These are phyloP conservation scores for Globodera rostochiensis DNA, from an alignment of 1,140 invertebrate genomes.

Conservation along the genomic window DNA sequence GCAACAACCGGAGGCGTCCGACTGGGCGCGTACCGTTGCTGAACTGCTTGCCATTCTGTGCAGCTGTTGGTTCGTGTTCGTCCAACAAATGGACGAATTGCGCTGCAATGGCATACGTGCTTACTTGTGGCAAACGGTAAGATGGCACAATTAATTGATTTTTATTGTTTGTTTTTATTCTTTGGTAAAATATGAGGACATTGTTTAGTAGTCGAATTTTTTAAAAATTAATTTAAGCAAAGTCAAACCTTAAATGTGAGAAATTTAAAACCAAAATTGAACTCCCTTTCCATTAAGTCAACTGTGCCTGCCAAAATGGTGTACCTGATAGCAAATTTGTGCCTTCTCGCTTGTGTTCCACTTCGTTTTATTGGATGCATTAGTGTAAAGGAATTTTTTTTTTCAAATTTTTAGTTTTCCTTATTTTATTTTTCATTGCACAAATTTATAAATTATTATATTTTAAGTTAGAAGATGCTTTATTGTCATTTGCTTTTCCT, in stretches of 20 bases:
- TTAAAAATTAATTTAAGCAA: too few species aligned
- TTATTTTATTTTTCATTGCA: too few species aligned
- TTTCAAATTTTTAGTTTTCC: too few species aligned
- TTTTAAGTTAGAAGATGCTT: constrained; percentile 81
- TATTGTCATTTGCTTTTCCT: constrained; percentile 86
- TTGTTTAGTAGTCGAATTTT: too few species aligned
- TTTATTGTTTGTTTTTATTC: too few species aligned
- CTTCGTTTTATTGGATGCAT: constrained; percentile 76
- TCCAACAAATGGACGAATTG: constrained; percentile 89
- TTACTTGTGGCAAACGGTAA: constrained; percentile 88
- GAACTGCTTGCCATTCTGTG: constrained; percentile 83
- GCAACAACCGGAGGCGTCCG: constrained; percentile 66
- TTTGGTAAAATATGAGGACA: too few species aligned
- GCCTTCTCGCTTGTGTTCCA: constrained; percentile 89
- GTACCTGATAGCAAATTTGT: constrained; percentile 86
- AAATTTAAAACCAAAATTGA: too few species aligned
- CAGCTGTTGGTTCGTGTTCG: constrained; percentile 83
- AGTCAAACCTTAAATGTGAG: too few species aligned
- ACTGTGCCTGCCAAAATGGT: constrained; percentile 91
- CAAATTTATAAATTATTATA: neutral
- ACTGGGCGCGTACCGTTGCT: constrained; percentile 73
- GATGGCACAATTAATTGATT: neutral
- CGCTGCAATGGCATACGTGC: constrained; percentile 85
- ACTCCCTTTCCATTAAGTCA: constrained; percentile 72
- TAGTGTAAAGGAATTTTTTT: neutral